Evolutionary conservation across 2,113 vertebrate species (phyloP), one percentile per base, ranked within the genome.

Genomic region (Passer domesticus): DNA sequence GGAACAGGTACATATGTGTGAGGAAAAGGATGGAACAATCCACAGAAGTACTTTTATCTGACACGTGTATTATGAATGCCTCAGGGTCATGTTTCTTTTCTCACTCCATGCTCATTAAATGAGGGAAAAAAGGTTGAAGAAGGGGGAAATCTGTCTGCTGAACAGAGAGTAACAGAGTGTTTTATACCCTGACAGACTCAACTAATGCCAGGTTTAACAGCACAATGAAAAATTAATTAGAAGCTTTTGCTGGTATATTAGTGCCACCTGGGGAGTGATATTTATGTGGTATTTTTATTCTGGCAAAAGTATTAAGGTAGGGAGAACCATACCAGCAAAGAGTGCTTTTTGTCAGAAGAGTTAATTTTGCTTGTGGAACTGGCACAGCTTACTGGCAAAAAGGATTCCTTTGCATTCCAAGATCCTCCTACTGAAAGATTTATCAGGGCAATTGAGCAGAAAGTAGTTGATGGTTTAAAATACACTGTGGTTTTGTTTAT

Each of bases 211-310:
- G 79, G 78, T 77, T 83, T 95, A 93, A 80, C 79, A 91, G 90
- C 76, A 94, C 92, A 97, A 92, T 95, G 95, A 87, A 96, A 95
- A 96, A 95, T 95, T 96, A 95, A 97, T 97, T 94, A 95, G 96
- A 95, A 87, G 84, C 66, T 76, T 95, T 95, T 90, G 83, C 95
- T 75, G 76, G 68, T 93, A 33, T 74, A 93, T 90, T 90, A 96
- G 94, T 94, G 68, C 94, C 94, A 95, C 93, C 95, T 93, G 95
- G 90, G 92, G 90, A 95, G 72, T 91, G 92, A 90, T 94, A 93
- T 94, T 96, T 97, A 88, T 94, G 60, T 92, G 72, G 90, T 93
- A 85, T 95, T 96, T 96, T 94, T 96, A 70, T 93, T 94, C 95
- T 95, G 89, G 91, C 81, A 87, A 73, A 92, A 95, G 89, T 89